Conservation (phyloP, 2,113 vertebrate species). For the Bungarus multicinctus region DNA sequence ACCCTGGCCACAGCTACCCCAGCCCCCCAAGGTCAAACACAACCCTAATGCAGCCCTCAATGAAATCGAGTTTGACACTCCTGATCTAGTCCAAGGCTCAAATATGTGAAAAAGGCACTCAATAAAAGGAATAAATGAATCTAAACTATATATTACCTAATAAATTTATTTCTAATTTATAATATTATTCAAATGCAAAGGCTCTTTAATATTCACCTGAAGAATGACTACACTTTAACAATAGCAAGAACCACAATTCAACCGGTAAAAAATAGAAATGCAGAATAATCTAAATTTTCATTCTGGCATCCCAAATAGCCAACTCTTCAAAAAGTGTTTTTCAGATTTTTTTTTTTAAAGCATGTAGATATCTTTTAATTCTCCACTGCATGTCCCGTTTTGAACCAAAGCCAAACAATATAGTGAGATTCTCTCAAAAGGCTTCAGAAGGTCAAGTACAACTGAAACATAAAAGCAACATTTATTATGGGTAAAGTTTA, state of each 20-base stretch:
- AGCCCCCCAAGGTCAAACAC: too few species aligned
- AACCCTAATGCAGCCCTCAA: too few species aligned
- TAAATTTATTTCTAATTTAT: conserved; percentile 46
- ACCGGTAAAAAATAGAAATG: not conserved
- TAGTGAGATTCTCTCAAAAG: conserved; percentile 50
- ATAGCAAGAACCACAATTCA: not conserved
- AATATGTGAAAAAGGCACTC: conserved; percentile 26
- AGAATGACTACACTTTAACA: not conserved
- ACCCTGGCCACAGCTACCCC: too few species aligned
- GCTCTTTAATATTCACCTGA: not conserved
- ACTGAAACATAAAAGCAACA: conserved; percentile 40
- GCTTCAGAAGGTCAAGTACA: conserved; percentile 36
- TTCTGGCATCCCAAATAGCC: not conserved
- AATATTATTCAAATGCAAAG: conserved; percentile 45
- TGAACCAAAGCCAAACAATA: conserved; percentile 23
- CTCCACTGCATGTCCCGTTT: not conserved
- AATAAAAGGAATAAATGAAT: not conserved
- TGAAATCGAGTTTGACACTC: too few species aligned
- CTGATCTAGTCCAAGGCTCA: conserved; percentile 46
- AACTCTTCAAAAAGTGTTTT: not conserved
- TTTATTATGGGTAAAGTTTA: conserved; percentile 62
- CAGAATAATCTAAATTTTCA: not conserved
- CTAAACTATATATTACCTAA: conserved; percentile 37
- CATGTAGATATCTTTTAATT: not conserved
- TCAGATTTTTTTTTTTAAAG: not conserved